Base-by-base conservation (phyloP, 2,888 invertebrate species). In the Nyleta sp. region DNA sequence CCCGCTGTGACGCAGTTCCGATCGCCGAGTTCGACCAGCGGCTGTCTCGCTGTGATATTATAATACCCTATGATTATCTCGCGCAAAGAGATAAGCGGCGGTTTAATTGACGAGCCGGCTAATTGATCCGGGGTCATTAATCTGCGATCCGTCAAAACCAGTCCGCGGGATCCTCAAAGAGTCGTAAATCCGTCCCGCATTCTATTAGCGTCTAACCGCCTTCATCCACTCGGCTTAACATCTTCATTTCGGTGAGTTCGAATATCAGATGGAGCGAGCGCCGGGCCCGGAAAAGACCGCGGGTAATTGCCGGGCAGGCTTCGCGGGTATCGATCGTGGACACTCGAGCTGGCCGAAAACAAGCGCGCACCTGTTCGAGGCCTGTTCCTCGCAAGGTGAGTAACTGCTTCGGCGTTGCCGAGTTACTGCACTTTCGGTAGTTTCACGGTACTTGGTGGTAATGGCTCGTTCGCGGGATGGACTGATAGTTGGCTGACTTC, bases 91-190 rank as follows among this genome's bases (percentile, higher is more conserved):
- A 53, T 48, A 68, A 57, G 55, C 31, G 15, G 31, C 40, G 18
- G 24, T 48, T 68, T 57, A 55, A 68, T 68, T 70, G 70, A 59
- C 28, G 59, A 52, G 33, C 22, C 22, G 18, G 13, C 60, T 60
- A 71, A 71, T 53, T 71, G 52, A 71, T 50, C 44, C 44, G 38
- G 50, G 50, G 22, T 59, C 57, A 59, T 70, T 70, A 70, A 70
- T 50, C 31, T 10, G 6, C 48, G 42, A 59, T 20, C 57, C 35
- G 22, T 59, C 38, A 59, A 59, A 59, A 50, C 35, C 44, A 44
- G 68, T 28, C 44, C 44, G 20, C 18, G 10, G n/a, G 13, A 31
- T 55, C 17, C 17, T 20, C 40, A 31, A 24, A 55, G 35, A 67
- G 38, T 57, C 68, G 40, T 48, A 57, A 68, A 68, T 68, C 57